Evolutionary conservation across 2,797 vertebrate genomes (phyloP).

Genomic region (Hybognathus amarus): DNA sequence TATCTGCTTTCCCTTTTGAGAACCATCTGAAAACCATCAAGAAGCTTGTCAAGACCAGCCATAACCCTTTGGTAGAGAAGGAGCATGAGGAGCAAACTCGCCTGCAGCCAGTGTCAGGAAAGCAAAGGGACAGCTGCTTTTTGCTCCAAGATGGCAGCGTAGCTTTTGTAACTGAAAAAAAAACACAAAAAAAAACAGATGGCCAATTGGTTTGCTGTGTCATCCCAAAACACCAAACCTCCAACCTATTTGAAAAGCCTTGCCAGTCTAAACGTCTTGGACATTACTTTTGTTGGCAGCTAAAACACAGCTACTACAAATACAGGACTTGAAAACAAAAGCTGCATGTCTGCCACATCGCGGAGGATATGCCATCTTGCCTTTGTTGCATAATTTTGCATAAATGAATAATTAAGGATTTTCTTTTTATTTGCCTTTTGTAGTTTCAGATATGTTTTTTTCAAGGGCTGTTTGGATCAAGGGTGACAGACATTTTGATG

Average conservation of each 20-base stretch:
- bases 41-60: too few relatives aligned
- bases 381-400: background rate
- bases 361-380: slow-evolving; percentile 5
- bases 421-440: background rate
- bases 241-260: background rate
- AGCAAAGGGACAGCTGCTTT: slow-evolving; percentile 22
- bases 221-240: background rate
- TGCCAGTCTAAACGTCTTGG: background rate
- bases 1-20: too few relatives aligned
- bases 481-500: slow-evolving; percentile 30
- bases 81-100: slow-evolving; percentile 3
- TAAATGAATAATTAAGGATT: too few relatives aligned
- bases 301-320: background rate
- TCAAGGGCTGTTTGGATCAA: slow-evolving; percentile 28
- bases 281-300: slow-evolving; percentile 9
- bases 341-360: slow-evolving; percentile 15
- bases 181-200: background rate
- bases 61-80: too few relatives aligned
- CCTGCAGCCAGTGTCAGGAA: slow-evolving; percentile 2
- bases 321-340: slow-evolving; percentile 1
- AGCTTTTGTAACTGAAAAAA: slow-evolving; percentile 27
- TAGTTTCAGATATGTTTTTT: slow-evolving; percentile 26
- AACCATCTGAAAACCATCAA: too few relatives aligned
- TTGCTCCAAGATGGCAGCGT: slow-evolving; percentile 26
- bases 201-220: background rate